Evolutionary conservation across 2,888 invertebrate genomes (phyloP), one percentile per base, ranked within the genome.

Genomic region (Diloba caeruleocephala): DNA sequence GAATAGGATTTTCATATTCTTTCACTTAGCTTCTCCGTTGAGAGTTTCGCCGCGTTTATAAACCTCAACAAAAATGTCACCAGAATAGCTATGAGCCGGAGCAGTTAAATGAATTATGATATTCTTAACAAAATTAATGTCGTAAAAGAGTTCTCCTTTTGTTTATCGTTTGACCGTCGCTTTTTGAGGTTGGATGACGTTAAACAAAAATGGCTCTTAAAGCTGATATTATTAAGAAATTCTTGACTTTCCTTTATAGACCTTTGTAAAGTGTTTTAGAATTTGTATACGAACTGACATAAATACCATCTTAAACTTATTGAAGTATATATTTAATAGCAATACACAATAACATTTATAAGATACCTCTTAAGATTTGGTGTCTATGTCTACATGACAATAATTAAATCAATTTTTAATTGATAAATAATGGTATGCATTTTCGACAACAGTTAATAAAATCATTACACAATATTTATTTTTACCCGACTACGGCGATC

Each of bases 1-100:
- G 69, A 79, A 78, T 80, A 76, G 63, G 74, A 79, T 81, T 81
- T 82, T 72, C 79, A 79, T 82, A 78, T 81, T 82, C 74, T 76
- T 81, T 76, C 75, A 73, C 78, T 82, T 79, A 77, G 60, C 65
- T 65, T 66, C 54, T 67, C 68, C 70, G 56, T 52, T 29, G 62
- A 58, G 60, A 62, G 45, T 56, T 66, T 57, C 56, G 55, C 44
- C 65, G 48, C 64, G 64, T 57, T 69, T 67, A 64, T 68, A 64
- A 59, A 72, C 71, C 68, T 75, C 66, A 52, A 67, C 66, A 39
- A 65, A 65, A 68, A 71, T 65, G 71, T 56, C 58, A 46, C 65
- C 45, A 54, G 56, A 55, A 68, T 54, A 45, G 59, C 55, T 57
- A 48, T 31, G 56, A 65, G 48, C 31, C 60, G 32, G 49, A 38